Evolutionary conservation across 2,113 vertebrate genomes (phyloP), one percentile per base, ranked within the genome.

Genomic region (Pantherophis guttatus): DNA sequence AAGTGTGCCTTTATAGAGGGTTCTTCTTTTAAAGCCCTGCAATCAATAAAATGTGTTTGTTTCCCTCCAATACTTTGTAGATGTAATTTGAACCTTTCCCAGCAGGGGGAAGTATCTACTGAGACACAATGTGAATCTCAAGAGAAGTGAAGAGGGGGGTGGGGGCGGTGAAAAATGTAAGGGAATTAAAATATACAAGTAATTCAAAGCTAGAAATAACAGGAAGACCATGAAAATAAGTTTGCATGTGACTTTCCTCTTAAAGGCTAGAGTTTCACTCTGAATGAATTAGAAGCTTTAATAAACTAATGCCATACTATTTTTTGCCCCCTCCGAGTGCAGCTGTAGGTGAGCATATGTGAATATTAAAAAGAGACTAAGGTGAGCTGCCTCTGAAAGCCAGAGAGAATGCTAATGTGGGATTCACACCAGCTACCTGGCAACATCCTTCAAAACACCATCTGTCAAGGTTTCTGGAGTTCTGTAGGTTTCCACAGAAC

Each of bases 21-120:
- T 50, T 52, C 87, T 39, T 96, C 17, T 0, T 50, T 4, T 0
- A 0, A 48, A 85, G 93, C 93, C 53, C 26, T 92, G 86, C 92
- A 92, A 81, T 81, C 75, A 81, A 81, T 81, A 44, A 81, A 81
- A 81, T 81, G 2, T 81, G 75, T 81, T 81, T 81, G 70, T 81
- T 81, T 81, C 75, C 75, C 75, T 21, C 75, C 75, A 81, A 81
- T 90, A 50, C 29, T 81, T 94, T 88, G 29, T 59, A 94, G 92
- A 87, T 97, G 97, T 96, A 98, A 95, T 98, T 97, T 96, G 75
- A 39, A 92, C 93, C 95, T 97, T 96, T 96, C 95, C 97, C 98
- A 97, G 97, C 95, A 97, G 98, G 97, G 97, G 98, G 98, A 96
- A 96, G 94, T 95, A 90, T 97, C 94, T 93, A 48, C 97, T 97